phyloP scores from a whole-genome alignment of 1,140 invertebrate genomes.

The Leptoteleia sp. region DNA sequence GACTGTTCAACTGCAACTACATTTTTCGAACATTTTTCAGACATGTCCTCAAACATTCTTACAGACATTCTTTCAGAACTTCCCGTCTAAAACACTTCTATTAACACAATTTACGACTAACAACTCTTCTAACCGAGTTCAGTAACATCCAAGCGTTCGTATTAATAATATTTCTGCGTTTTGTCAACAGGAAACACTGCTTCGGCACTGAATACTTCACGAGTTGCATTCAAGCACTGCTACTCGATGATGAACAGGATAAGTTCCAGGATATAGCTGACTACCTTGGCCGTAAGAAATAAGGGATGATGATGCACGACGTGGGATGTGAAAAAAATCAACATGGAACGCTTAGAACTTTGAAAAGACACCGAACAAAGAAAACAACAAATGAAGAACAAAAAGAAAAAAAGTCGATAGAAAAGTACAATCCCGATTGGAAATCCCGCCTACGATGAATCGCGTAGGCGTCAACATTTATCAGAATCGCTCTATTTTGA shows the following conservation, averaged over 20 bases:
- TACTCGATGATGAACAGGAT: conserved; percentile 83
- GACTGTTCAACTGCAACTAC: not conserved
- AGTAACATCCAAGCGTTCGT: not conserved
- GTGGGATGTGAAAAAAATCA: conserved; percentile 25
- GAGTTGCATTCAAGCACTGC: conserved; percentile 84
- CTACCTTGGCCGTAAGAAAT: conserved; percentile 82
- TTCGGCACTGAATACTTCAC: conserved; percentile 85
- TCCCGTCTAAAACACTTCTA: not conserved
- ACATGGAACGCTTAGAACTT: conserved; percentile 20
- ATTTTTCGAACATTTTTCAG: too few species aligned
- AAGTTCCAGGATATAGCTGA: conserved; percentile 84
- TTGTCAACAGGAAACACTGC: conserved; percentile 82
- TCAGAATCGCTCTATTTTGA: conserved; percentile 18
- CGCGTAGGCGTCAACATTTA: conserved; percentile 3
- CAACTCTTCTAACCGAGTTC: not conserved
- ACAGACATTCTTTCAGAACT: not conserved
- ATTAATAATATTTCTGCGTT: conserved; percentile 15
- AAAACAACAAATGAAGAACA: conserved; percentile 9
- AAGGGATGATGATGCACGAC: conserved; percentile 69
- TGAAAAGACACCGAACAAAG: conserved; percentile 23
- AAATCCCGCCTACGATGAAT: conserved; percentile 42
- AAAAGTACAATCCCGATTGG: conserved; percentile 25
- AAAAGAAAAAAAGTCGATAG: conserved; percentile 1
- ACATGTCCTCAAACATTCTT: too few species aligned
- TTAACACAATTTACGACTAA: conserved; percentile 15